Evolutionary conservation across 2,888 invertebrate species (phyloP), one percentile per base, ranked within the genome.

Genomic region (Acleris sparsana): DNA sequence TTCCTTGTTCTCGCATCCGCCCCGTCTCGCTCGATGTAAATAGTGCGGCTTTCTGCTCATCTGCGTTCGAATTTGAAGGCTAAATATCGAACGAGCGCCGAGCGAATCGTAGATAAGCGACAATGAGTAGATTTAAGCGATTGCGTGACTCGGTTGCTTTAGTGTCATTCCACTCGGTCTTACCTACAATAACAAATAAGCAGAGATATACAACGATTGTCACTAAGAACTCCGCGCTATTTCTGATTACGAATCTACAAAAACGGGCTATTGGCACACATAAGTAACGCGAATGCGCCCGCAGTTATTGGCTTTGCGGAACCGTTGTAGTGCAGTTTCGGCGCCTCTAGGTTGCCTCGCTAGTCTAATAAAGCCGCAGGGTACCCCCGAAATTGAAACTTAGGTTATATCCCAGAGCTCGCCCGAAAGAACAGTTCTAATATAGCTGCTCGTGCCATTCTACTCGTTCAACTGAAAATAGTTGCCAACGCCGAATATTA

Each of bases 81-180:
- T 78, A 75, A 39, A 77, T 77, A 79, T 78, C 73, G 74, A 76
- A 70, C 72, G 73, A 69, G 71, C 68, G 68, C 69, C 55, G 43
- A 69, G 74, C 70, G 69, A 77, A 76, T 71, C 72, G 69, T 63
- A 74, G 75, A 75, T 76, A 76, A 71, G 74, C 76, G 75, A 80
- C 76, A 79, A 75, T 77, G 77, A 76, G 57, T 62, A 67, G 53
- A 67, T 72, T 73, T 73, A 73, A 72, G 69, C 70, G 68, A 69
- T 84, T 71, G 79, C 84, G 84, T 82, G 83, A 79, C 78, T 73
- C 44, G 65, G 68, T 72, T 73, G 70, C 59, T 71, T 70, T 68
- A 56, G 53, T 62, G 53, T 59, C 57, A 67, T 43, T 63, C 25
- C 57, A 49, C 67, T 69, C 52, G 51, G 55, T 63, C 48, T 56